These are phyloP conservation scores for Synanceia verrucosa DNA, from an alignment of 2,797 vertebrate genomes.

Conservation along the genomic window DNA sequence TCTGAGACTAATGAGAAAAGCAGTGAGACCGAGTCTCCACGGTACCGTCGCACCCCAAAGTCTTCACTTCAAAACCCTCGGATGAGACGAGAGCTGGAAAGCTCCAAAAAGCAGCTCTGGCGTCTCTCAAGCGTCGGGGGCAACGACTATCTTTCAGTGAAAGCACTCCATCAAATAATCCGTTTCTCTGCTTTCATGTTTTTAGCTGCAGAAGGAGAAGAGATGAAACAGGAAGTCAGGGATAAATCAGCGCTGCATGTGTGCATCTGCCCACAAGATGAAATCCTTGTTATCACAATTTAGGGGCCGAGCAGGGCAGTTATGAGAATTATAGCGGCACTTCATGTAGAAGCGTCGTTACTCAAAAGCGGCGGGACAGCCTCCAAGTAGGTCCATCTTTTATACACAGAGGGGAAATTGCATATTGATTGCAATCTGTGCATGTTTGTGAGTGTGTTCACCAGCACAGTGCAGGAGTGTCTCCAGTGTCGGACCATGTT, in stretches of 20 bases:
- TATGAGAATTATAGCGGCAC: constrained; percentile 77
- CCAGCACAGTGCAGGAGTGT: constrained; percentile 14
- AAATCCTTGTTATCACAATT: constrained; percentile 81
- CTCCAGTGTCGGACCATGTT: constrained; percentile 17
- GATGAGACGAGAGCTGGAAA: constrained; percentile 11
- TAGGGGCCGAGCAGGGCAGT: constrained; percentile 64
- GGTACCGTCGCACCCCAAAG: constrained; percentile 1
- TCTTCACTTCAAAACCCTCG: constrained; percentile 29
- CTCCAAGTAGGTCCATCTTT: constrained; percentile 76
- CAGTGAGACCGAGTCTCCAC: constrained; percentile 12
- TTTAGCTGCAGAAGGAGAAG: constrained; percentile 31
- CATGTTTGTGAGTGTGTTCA: constrained; percentile 48
- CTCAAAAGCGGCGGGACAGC: constrained; percentile 65
- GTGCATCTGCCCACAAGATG: constrained; percentile 65
- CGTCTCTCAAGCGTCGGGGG: constrained; percentile 26
- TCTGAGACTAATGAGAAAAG: constrained; percentile 27
- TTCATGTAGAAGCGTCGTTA: constrained; percentile 72
- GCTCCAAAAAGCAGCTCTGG: constrained; percentile 8
- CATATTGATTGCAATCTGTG: constrained; percentile 80
- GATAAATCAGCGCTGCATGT: constrained; percentile 56
- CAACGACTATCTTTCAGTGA: constrained; percentile 19
- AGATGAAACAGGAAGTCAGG: constrained; percentile 52
- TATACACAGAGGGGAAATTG: constrained; percentile 77
- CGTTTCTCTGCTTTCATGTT: constrained; percentile 44
- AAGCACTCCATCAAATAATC: constrained; percentile 47